Conservation (phyloP, 2,113 vertebrate genomes). For the Phyllostomus hastatus region DNA sequence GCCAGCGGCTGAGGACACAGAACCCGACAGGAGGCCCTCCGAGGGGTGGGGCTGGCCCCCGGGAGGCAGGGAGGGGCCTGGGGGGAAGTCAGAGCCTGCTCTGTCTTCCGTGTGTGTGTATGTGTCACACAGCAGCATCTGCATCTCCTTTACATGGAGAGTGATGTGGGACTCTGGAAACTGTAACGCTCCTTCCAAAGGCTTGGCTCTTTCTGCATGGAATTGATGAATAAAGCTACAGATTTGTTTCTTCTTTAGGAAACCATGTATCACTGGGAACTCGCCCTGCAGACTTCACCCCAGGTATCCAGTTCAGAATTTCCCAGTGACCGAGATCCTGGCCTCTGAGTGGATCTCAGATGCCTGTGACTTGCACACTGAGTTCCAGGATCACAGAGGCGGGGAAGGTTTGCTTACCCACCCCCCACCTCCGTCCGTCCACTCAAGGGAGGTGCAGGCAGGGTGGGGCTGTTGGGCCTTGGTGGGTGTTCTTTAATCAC, state of each 20-base stretch:
- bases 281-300: neutral
- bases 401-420: neutral
- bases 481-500: neutral
- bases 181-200: neutral
- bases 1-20: neutral
- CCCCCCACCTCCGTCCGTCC: neutral
- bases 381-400: neutral
- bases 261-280: neutral
- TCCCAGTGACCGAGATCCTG: neutral
- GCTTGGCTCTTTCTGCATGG: neutral
- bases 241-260: neutral
- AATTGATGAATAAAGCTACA: neutral
- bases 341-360: neutral
- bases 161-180: neutral
- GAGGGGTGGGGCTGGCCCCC: neutral
- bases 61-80: no score
- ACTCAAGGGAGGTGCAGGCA: neutral
- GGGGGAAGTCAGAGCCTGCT: neutral
- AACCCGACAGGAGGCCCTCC: neutral
- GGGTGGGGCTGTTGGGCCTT: neutral
- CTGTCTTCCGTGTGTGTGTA: neutral
- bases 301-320: neutral
- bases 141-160: neutral
- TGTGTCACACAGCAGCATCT: neutral
- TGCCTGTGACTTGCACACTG: neutral